A percentile compares a stretch with the other conserved stretches of the same genome.
phyloP scores from a whole-genome alignment of 2,797 vertebrate species.

The Eremophila alpestris region DNA sequence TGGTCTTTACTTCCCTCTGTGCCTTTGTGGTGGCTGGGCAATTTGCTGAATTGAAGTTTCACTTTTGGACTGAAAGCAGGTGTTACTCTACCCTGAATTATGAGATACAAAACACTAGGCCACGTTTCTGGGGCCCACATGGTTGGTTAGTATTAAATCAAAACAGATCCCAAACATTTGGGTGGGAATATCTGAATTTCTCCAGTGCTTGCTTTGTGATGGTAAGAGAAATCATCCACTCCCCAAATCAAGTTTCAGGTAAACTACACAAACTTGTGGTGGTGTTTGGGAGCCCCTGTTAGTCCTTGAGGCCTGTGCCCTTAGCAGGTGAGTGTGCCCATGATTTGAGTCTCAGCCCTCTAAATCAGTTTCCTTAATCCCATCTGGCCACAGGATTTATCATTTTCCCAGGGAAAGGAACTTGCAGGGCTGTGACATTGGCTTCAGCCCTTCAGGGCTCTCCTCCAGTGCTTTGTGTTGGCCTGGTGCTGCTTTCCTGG shows the following conservation, averaged over 20 bases:
- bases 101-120: not conserved
- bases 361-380: not conserved
- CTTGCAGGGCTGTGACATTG: not conserved
- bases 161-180: not conserved
- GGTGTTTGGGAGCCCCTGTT: not conserved
- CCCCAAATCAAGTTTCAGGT: not conserved
- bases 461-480: not conserved
- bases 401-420: not conserved
- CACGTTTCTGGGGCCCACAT: not conserved
- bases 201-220: not conserved
- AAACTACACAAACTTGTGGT: not conserved
- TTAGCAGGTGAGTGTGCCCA: not conserved
- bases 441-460: not conserved
- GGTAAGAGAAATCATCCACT: not conserved
- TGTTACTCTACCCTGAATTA: not conserved
- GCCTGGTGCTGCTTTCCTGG: not conserved
- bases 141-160: not conserved
- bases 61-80: conserved; percentile 33
- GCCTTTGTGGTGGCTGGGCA: conserved; percentile 13
- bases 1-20: conserved; percentile 18
- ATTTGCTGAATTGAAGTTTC: conserved; percentile 30
- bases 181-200: not conserved
- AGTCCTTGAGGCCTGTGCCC: not conserved
- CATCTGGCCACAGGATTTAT: not conserved
- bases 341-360: not conserved